Evolutionary conservation across 2,797 vertebrate genomes (phyloP), one percentile per base, ranked within the genome.

Genomic region (Sebastes reedi): DNA sequence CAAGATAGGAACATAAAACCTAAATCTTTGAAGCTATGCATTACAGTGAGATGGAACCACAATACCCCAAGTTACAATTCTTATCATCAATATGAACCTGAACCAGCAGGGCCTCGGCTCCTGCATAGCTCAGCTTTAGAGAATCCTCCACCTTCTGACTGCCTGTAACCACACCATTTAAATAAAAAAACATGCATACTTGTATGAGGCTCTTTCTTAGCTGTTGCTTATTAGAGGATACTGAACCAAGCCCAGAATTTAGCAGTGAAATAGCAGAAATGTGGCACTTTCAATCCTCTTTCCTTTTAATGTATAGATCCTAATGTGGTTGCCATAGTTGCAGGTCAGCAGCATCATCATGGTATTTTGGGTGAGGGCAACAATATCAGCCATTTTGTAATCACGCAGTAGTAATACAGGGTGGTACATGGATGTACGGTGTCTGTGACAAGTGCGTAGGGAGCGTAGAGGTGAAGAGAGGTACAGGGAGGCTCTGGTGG

Each of bases 381-480:
- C 46, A 24, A 56, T 25, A 32, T 55, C 42, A 30, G 20, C 6
- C 39, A 54, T 39, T 29, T 18, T 65, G 27, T 50, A 8, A 67
- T 67, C 3, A 39, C 0, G 20, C 50, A 20, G 50, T 16, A 24
- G 32, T 25, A 42, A 36, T 13, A 27, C 54, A 67, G 8, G 16
- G 18, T 75, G 34, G 9, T n/a, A 4, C 10, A 30, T 42, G 32
- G 10, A 8, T 64, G 62, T 13, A 58, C 25, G 9, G 5, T 22
- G 67, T 34, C 22, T 13, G 67, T 32, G 55, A 29, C 27, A 13
- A 82, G 75, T n/a, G 39, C 12, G 36, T 0, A 22, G 54, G 8
- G 29, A 85, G 56, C 4, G 11, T 12, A 29, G 75, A 90, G 90
- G 82, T 90, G 70, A 76, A 77, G 74, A 80, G 87, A 91, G 77